Conservation (phyloP, 2,797 vertebrate genomes). For the Lindbergichthys nudifrons region DNA sequence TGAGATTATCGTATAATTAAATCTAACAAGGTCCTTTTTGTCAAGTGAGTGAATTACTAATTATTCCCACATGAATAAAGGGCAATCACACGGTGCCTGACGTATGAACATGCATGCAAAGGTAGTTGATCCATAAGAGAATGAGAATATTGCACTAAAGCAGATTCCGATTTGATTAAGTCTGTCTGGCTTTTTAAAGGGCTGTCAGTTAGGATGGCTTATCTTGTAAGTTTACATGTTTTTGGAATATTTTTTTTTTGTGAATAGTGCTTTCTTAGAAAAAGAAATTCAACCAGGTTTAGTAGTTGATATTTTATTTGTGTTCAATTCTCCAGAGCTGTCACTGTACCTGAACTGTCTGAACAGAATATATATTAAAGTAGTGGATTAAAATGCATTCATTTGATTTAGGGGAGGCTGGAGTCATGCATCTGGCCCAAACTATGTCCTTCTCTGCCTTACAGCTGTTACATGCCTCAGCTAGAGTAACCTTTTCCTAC, state of each 20-base stretch:
- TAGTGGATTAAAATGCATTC: conserved; percentile 42
- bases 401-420: conserved; percentile 3
- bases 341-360: conserved; percentile 47
- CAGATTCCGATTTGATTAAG: conserved; percentile 71
- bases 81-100: conserved; percentile 53
- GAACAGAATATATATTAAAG: conserved; percentile 67
- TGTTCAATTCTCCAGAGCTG: conserved; percentile 49
- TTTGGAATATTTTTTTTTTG: conserved; percentile 50
- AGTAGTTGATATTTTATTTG: conserved; percentile 58
- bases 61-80: conserved; percentile 70
- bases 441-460: conserved; percentile 3
- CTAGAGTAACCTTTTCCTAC: neutral
- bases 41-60: conserved; percentile 73
- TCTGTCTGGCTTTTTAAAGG: conserved; percentile 60
- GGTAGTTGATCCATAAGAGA: conserved; percentile 63
- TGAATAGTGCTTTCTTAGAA: conserved; percentile 55
- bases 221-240: conserved; percentile 58
- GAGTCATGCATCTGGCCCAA: conserved; percentile 12
- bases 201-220: conserved; percentile 60
- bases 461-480: neutral
- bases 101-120: conserved; percentile 62
- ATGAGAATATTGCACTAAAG: conserved; percentile 55
- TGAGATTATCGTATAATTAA: conserved; percentile 74
- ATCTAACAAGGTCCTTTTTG: conserved; percentile 71
- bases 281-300: conserved; percentile 49